Evolutionary conservation across 2,113 vertebrate genomes (phyloP), one percentile per base, ranked within the genome.

Genomic region (Misgurnus anguillicaudatus): DNA sequence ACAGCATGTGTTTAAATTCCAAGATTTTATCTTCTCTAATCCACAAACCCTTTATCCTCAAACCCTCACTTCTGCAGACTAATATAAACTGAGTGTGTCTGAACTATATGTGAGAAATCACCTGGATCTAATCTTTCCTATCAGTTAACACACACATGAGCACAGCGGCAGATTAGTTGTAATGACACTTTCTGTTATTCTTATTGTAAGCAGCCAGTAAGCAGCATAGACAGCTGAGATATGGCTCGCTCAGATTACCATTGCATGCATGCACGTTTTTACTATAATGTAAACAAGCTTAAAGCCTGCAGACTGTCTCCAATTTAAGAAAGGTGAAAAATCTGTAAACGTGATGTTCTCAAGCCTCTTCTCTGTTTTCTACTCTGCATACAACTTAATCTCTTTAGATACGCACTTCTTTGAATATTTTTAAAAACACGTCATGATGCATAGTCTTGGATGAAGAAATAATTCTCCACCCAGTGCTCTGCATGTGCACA

Each of bases 181-280:
- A 69, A 75, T 77, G 31, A 69, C 65, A 80, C 79, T 80, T 80
- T 74, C 74, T 74, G 77, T 76, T 65, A 78, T 76, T 74, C 65
- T 75, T 7, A 48, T 16, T 68, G 68, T 48, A 57, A 45, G 60
- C 60, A 24, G 10, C 11, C 9, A 19, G 14, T 70, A 65, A 58
- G 36, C 38, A 39, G 36, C 63, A 41, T 38, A 73, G 62, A 24
- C 55, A 57, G 66, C 53, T 45, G 51, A 24, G 36, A 45, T 55
- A 17, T 3, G 31, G 45, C 42, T 24, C 11, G 36, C 42, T 24
- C 11, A 31, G 39, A 48, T 42, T 72, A 19, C 6, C 38, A 11
- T 58, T 39, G 24, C 42, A 36, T 19, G 0, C 53, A 41, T 67
- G 0, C 36, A 42, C 24, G 24, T 24, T 71, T 31, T 60, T 39